Evolutionary conservation across 2,888 invertebrate species (phyloP).

Genomic region (Eupithecia centaureata): DNA sequence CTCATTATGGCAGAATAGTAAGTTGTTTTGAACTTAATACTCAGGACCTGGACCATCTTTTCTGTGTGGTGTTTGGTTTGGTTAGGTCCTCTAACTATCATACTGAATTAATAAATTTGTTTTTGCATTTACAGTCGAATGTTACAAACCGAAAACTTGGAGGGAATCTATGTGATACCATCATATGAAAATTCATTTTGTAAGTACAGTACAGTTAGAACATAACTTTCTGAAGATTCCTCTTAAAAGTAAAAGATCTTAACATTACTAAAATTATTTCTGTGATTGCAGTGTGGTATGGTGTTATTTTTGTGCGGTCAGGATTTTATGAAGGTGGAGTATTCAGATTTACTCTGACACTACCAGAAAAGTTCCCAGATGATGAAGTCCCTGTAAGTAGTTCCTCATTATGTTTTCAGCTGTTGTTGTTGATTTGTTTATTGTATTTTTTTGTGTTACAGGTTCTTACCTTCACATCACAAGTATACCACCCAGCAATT

Average conservation of each 20-base stretch:
- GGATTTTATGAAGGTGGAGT: conserved; percentile 95
- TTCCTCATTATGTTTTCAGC: neutral
- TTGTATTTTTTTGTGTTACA: conserved; percentile 67
- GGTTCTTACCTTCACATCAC: conserved; percentile 92
- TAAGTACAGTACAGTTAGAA: conserved; percentile 53
- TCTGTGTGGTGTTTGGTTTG: conserved; percentile 23
- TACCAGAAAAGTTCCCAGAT: conserved; percentile 95
- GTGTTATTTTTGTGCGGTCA: conserved; percentile 94
- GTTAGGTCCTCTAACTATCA: neutral
- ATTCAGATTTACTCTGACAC: conserved; percentile 93
- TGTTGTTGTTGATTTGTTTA: too few relatives aligned
- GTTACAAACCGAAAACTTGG: conserved; percentile 92
- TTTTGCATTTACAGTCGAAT: conserved; percentile 87
- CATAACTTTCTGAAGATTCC: neutral
- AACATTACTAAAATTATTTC: neutral
- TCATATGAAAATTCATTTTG: conserved; percentile 92
- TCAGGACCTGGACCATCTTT: conserved; percentile 10
- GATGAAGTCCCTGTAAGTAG: conserved; percentile 91
- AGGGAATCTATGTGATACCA: conserved; percentile 96
- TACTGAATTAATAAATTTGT: neutral
- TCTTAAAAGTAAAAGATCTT: neutral
- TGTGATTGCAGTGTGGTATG: conserved; percentile 91
- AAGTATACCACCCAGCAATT: conserved; percentile 94
- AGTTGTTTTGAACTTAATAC: conserved; percentile 79
- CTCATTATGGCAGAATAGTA: conserved; percentile 97